Percentiles rank a stretch among this genome's conserved stretches.
These are phyloP conservation scores for Poecilobothrus nobilitatus DNA, from an alignment of 2,888 invertebrate species.

Conservation along the genomic window DNA sequence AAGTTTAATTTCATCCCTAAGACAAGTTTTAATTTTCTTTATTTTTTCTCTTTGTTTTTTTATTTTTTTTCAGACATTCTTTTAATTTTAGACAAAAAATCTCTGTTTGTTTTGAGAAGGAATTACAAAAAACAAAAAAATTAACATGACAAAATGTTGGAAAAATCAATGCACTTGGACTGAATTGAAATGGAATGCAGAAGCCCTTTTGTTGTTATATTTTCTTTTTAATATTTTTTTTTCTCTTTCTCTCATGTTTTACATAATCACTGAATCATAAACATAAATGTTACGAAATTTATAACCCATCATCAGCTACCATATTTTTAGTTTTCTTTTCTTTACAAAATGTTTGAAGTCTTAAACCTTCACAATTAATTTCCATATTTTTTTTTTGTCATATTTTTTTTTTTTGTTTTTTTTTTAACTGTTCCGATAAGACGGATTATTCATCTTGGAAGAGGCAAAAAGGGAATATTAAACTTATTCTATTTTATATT, in stretches of 20 bases:
- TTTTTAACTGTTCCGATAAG: no score
- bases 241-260: not conserved
- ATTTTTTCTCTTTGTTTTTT: no score
- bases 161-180: not conserved
- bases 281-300: not conserved
- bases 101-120: not conserved
- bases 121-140: not conserved
- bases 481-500: no score
- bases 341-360: no score
- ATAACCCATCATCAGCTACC: not conserved
- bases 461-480: no score
- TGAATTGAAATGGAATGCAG: not conserved
- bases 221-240: not conserved
- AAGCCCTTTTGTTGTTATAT: not conserved
- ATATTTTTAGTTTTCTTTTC: not conserved
- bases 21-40: not conserved
- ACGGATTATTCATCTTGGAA: no score
- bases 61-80: not conserved
- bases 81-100: not conserved
- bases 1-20: constrained; percentile 1
- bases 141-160: not conserved
- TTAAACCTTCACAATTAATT: no score
- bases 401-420: no score
- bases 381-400: no score
- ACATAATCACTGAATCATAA: not conserved